Evolutionary conservation across 2,113 vertebrate species (phyloP).

Genomic region (Hipposideros armiger): DNA sequence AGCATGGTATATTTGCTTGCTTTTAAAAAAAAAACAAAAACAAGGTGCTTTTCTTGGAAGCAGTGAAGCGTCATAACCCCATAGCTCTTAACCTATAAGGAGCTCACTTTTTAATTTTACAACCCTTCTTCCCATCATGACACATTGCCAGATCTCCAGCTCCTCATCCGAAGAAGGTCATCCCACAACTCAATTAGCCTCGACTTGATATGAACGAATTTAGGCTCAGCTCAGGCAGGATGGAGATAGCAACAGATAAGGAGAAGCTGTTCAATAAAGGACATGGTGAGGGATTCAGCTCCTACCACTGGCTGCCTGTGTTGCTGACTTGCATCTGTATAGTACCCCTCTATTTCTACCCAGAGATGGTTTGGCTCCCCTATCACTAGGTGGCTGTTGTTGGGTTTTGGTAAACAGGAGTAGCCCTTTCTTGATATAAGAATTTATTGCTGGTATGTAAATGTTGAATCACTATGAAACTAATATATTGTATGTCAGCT

Average conservation of each 20-base stretch:
- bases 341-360: background rate
- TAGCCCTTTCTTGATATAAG: constrained; percentile 1
- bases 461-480: background rate
- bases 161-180: constrained; percentile 63
- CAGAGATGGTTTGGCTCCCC: background rate
- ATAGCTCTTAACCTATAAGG: constrained; percentile 1
- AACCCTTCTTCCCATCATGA: constrained; percentile 19
- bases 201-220: background rate
- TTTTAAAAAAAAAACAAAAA: background rate
- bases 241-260: constrained; percentile 56
- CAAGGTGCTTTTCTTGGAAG: constrained; percentile 71
- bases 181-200: constrained; percentile 34
- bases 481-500: background rate
- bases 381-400: background rate
- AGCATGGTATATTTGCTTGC: constrained; percentile 56
- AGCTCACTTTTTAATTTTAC: constrained; percentile 41
- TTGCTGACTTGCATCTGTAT: background rate
- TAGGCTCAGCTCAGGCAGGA: constrained; percentile 70
- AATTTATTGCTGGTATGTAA: constrained; percentile 14
- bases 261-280: background rate
- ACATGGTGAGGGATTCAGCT: background rate
- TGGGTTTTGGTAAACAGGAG: constrained; percentile 7
- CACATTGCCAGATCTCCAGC: constrained; percentile 46
- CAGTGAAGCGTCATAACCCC: constrained; percentile 58
- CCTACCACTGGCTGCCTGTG: background rate